Percentiles rank a stretch among this genome's conserved stretches.
Evolutionary conservation across 2,113 vertebrate species (phyloP).

Genomic region (Serinus canaria): DNA sequence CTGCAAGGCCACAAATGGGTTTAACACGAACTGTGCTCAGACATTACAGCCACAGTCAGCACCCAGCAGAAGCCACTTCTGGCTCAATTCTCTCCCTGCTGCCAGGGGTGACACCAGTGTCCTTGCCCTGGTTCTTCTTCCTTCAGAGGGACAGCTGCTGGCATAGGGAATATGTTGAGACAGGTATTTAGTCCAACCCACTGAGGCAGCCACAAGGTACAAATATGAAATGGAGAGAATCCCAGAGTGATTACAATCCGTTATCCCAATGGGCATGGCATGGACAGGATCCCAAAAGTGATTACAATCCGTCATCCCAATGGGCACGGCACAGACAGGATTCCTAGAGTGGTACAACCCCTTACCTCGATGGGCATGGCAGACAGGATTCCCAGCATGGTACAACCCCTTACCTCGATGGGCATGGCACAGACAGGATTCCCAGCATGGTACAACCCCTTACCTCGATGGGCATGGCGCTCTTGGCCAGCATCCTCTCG

Average conservation of each 20-base stretch:
- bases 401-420: slow-evolving; percentile 81
- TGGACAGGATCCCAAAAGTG: rapidly evolving
- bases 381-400: no score
- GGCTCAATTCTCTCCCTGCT: not conserved
- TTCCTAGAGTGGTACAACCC: no score
- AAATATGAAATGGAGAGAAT: not conserved
- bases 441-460: not conserved
- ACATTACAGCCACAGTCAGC: not conserved
- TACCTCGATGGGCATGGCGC: slow-evolving; percentile 97
- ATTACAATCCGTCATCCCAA: no score
- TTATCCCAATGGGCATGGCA: not conserved
- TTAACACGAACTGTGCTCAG: not conserved
- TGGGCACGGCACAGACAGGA: rapidly evolving
- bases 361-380: not conserved
- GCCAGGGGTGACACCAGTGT: not conserved
- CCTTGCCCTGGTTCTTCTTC: not conserved
- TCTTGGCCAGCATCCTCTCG: slow-evolving; percentile 97
- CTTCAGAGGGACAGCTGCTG: not conserved
- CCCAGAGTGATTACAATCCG: not conserved
- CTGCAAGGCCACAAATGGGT: not conserved
- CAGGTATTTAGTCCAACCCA: not conserved
- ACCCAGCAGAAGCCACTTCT: not conserved
- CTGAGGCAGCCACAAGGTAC: not conserved
- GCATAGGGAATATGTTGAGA: not conserved
- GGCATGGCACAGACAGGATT: slow-evolving; percentile 82